Conservation (phyloP, 2,113 vertebrate species). For the Cyanoliseus patagonus region DNA sequence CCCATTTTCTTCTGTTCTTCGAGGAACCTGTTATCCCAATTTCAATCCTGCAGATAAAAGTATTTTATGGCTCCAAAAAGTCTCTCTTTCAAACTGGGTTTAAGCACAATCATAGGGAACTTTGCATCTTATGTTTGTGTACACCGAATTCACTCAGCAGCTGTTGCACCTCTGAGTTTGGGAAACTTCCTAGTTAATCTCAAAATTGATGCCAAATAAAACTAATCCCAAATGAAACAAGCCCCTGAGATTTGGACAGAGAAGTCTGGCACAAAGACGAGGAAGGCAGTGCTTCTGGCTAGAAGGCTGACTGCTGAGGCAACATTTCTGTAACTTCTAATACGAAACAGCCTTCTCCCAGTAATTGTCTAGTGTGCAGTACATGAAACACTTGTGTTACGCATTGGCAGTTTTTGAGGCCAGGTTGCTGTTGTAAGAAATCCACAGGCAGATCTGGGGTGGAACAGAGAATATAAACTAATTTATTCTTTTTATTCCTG, state of each 20-base stretch:
- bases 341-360: background rate
- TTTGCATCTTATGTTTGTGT: background rate
- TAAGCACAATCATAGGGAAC: conserved; percentile 8
- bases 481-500: background rate
- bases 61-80: conserved; percentile 26
- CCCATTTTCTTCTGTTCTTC: conserved; percentile 55
- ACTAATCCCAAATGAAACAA: background rate
- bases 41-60: conserved; percentile 55
- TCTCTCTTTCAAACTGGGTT: conserved; percentile 37
- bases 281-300: background rate
- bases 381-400: background rate
- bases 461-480: background rate
- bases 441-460: background rate
- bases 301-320: background rate
- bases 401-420: conserved; percentile 12
- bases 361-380: background rate
- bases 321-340: background rate
- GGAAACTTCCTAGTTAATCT: background rate
- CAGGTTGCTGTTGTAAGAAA: conserved; percentile 5
- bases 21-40: conserved; percentile 48
- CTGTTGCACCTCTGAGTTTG: background rate
- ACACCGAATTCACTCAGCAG: background rate
- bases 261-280: background rate
- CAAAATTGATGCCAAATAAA: background rate
- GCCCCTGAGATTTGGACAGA: background rate